Base-by-base conservation (phyloP, 2,888 invertebrate species). In the Mycalesis mineus region DNA sequence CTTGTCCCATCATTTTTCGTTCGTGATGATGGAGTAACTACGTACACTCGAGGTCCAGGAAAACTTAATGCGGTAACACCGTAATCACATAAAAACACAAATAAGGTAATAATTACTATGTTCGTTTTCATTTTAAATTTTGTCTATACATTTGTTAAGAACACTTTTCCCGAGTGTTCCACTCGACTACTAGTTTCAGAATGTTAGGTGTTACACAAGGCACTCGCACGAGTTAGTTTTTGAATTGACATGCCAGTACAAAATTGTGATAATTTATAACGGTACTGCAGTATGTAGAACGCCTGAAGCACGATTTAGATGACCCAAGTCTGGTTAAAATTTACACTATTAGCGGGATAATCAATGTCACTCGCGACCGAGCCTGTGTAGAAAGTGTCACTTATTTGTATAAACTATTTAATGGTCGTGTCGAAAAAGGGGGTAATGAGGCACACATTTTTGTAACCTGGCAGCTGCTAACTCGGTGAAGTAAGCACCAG, bases 181-280 rank as follows among this genome's bases (percentile, higher is more conserved):
- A 65, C 66, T 68, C 77, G 72, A 74, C 66, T 60, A 73, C 80
- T 74, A 75, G 76, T 76, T 75, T 69, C 68, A 74, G 76, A 84
- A 85, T 87, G 84, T 73, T 72, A 61, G 63, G 65, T 71, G 70
- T 66, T 51, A 53, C 56, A 59, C 55, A 63, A 62, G 55, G 58
- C 61, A 58, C 57, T 44, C 59, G 53, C 61, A 65, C 66, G 65
- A 64, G 72, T 71, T 73, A 74, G 58, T 74, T 76, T 77, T 70
- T 68, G 71, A 74, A 71, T 71, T 71, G 69, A 68, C 71, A 67
- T 65, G 65, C 64, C 61, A 63, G 67, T 74, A 75, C 78, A 71
- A 85, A 87, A 75, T 78, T 79, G 78, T 74, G 88, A 78, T 88
- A 89, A 89, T 88, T 89, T 73, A 71, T 88, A 82, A 83, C 89